Evolutionary conservation across 35 echinoderm and acorn worm species (phyloP).

Genomic region (Stichopus chloronotus): DNA sequence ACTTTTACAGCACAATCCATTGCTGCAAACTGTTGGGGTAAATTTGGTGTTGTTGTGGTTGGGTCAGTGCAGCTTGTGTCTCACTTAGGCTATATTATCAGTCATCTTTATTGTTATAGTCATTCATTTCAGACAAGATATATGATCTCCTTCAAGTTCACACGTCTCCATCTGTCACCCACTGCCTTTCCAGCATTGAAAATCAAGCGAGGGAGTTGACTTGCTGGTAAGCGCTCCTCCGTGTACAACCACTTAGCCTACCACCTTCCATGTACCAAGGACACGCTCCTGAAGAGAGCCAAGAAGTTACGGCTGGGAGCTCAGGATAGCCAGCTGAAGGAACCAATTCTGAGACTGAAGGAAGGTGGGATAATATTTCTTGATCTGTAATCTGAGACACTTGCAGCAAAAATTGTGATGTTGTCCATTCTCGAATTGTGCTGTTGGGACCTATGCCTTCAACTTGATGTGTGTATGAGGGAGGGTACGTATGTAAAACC

Average conservation of each 20-base stretch:
- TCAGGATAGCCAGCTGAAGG: slow-evolving; percentile 86
- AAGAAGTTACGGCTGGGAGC: slow-evolving; percentile 89
- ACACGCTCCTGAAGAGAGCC: slow-evolving; percentile 91
- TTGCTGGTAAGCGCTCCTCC: slow-evolving; percentile 77
- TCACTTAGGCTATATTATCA: too few species aligned
- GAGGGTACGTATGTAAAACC: too few species aligned
- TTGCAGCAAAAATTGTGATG: not conserved
- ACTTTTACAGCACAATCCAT: too few species aligned
- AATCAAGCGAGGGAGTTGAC: slow-evolving; percentile 63
- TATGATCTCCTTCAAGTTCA: too few species aligned
- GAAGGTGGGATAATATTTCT: slow-evolving; percentile 70
- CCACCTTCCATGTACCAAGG: slow-evolving; percentile 91
- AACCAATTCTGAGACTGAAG: slow-evolving; percentile 87
- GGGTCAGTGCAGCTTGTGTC: too few species aligned
- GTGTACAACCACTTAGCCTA: slow-evolving; percentile 83
- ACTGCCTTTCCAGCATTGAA: slow-evolving; percentile 77
- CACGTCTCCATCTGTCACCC: not conserved
- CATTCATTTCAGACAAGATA: too few species aligned
- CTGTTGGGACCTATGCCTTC: too few species aligned
- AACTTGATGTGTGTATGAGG: too few species aligned
- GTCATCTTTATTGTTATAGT: too few species aligned
- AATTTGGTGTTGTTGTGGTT: too few species aligned
- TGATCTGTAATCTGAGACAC: not conserved
- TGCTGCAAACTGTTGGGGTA: too few species aligned
- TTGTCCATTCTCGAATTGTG: too few species aligned